Evolutionary conservation across 2,888 invertebrate genomes (phyloP).

Genomic region (Ptychoptera albimana): DNA sequence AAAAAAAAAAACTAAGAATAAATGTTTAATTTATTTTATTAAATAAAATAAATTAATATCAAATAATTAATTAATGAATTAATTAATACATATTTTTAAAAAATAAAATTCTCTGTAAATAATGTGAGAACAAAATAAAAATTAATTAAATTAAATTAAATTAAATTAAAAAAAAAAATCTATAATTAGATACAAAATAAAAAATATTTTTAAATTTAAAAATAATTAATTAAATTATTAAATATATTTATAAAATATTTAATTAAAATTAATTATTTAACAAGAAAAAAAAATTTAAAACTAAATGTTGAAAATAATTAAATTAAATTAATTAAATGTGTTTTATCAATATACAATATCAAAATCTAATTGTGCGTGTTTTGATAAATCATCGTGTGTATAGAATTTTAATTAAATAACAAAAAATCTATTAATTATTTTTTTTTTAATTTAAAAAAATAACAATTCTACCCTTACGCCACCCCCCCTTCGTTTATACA

Average conservation of each 20-base stretch:
- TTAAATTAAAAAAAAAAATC: background rate
- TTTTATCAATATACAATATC: background rate
- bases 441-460: too few relatives aligned
- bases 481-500: too few relatives aligned
- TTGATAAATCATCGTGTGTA: background rate
- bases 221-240: too few relatives aligned
- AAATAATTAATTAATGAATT: background rate
- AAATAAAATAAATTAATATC: too few relatives aligned
- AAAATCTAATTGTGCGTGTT: background rate
- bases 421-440: too few relatives aligned
- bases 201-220: background rate
- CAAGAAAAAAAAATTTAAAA: background rate
- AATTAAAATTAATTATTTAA: too few relatives aligned
- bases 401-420: too few relatives aligned
- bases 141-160: background rate
- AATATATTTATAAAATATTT: too few relatives aligned
- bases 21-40: too few relatives aligned
- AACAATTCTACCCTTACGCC: too few relatives aligned
- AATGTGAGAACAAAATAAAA: background rate
- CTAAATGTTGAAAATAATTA: background rate
- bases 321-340: slow-evolving; percentile 5
- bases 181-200: background rate
- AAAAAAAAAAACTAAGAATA: too few relatives aligned
- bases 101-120: background rate
- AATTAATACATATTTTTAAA: background rate